Evolutionary conservation across 2,888 invertebrate species (phyloP), one percentile per base, ranked within the genome.

Genomic region (Podabrus alpinus): DNA sequence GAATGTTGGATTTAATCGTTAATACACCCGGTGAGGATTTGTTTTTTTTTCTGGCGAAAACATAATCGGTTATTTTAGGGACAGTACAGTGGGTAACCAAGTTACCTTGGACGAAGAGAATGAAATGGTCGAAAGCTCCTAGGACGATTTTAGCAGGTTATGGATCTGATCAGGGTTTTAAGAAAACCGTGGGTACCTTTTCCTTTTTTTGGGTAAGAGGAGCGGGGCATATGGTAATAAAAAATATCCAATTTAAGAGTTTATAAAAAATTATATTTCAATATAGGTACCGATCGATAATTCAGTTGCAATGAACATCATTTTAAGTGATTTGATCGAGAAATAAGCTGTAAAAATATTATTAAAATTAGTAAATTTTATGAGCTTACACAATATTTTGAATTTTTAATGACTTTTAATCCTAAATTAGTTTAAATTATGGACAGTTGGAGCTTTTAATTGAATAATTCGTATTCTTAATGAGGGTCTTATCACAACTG

Each of bases 1-100:
- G 94, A 25, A 95, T 95, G 82, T 88, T 96, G 77, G 96, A 96
- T 86, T 89, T 96, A 21, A 95, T 96, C 82, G 95, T 95, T 75
- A 92, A 93, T 81, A 95, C 95, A 15, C 91, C 94, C 79, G 95
- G 95, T 91, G 89, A 88, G 72, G 13, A n/a, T 9, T 2, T n/a
- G n/a, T 11, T 15, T 16, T 4, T 21, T n/a, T 19, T n/a, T 19
- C n/a, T 64, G 13, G 10, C 3, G n/a, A 9, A 21, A 64, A 9
- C 2, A 2, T 64, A 19, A 64, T 19, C 25, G 11, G 9, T 15
- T 0, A 3, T 71, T 24, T 19, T 66, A 79, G 81, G 82, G 81
- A 83, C 82, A 3, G 77, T 84, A 10, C 72, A 79, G 25, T 97
- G 96, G 95, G 91, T 95, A 1, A 90, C 93, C 73, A 89, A 90